Evolutionary conservation across 2,888 invertebrate species (phyloP), one percentile per base, ranked within the genome.

Genomic region (Ypsolopha scabrella): DNA sequence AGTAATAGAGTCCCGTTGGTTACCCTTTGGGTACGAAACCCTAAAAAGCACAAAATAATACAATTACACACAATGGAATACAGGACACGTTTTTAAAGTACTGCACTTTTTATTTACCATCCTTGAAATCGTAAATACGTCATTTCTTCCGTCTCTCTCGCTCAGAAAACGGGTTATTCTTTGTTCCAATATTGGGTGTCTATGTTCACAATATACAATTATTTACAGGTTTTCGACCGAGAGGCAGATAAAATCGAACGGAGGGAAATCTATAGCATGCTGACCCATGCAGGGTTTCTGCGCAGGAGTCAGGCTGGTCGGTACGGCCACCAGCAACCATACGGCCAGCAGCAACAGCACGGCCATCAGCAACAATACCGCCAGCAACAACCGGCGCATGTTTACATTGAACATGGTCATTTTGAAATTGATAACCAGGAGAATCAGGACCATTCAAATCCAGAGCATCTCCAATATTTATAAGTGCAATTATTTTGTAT

Each of bases 261-360:
- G 14, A 77, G 80, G 47, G 88, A 90, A 66, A 91, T 91, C 56
- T 90, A 90, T 72, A 88, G 88, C 49, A 88, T 91, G 41, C 74
- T 91, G 47, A 88, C 89, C 1, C 91, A 91, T 67, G 91, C 91
- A 0, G 91, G 91, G 1, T 73, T 91, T 33, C 76, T 91, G 46
- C 76, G 81, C 34, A 70, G 87, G 41, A 60, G 63, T 51, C 51
- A 59, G 51, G 56, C 56, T 24, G 55, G 24, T 41, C 49, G 39
- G 36, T 24, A 50, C 52, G 52, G 50, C 52, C 38, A 9, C 48
- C 41, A 11, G 10, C 13, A 47, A 44, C 54, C 52, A 44, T 38
- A 38, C 2, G 38, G 38, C 38, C 38, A n/a, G 9, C n/a, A n/a
- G 6, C 11, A 43, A 8, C 7, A 9, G 13, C 36, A 7, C 14